These are phyloP conservation scores for Tribolium castaneum DNA, from an alignment of 1,140 invertebrate species.

Conservation along the genomic window DNA sequence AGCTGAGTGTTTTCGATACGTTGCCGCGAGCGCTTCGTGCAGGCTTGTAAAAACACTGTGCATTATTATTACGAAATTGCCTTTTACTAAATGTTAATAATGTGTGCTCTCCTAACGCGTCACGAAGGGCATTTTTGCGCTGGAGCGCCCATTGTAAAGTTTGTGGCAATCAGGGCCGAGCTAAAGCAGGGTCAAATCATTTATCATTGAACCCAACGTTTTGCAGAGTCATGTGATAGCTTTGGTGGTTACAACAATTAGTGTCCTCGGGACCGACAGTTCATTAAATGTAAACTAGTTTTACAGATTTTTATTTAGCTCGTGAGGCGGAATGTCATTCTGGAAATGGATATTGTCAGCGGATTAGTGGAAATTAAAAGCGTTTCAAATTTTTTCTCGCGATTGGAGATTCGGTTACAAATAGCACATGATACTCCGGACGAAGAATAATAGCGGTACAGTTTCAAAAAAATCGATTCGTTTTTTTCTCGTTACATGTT, in stretches of 20 bases:
- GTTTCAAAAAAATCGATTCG: background rate
- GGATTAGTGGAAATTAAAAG: conserved; percentile 24
- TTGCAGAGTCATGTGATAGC: conserved; percentile 47
- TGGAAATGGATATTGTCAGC: conserved; percentile 40
- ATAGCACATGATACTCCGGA: background rate
- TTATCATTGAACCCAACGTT: conserved; percentile 43
- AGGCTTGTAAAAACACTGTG: conserved; percentile 8
- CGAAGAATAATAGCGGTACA: background rate
- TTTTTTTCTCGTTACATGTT: background rate
- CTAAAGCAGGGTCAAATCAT: conserved; percentile 41
- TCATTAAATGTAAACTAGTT: conserved; percentile 44
- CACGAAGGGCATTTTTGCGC: background rate
- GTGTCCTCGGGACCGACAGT: conserved; percentile 43
- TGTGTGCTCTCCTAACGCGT: background rate
- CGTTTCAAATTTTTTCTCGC: background rate
- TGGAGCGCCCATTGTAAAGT: background rate
- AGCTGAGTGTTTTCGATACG: conserved; percentile 25
- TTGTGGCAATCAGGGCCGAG: conserved; percentile 16
- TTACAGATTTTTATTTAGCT: conserved; percentile 35
- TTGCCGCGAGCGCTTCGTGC: conserved; percentile 11
- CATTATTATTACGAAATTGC: conserved; percentile 35
- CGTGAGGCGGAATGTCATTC: conserved; percentile 16
- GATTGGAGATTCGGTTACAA: background rate
- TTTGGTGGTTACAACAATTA: conserved; percentile 46
- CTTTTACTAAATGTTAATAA: conserved; percentile 9